These are phyloP conservation scores for Edolisoma coerulescens DNA, from an alignment of 2,113 vertebrate genomes.

Conservation along the genomic window DNA sequence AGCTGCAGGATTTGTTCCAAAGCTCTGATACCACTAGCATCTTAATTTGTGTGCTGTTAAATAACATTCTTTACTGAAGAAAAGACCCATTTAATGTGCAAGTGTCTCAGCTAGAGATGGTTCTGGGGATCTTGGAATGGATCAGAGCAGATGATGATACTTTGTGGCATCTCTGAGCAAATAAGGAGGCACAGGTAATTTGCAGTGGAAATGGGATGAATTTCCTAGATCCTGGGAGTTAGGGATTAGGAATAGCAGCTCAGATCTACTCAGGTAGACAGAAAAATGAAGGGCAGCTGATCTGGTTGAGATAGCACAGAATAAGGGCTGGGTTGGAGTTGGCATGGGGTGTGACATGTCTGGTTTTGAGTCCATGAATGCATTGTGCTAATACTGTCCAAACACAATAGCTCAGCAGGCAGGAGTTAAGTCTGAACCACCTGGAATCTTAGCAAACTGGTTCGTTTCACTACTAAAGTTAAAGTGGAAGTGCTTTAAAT, in stretches of 20 bases:
- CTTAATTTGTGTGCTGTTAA: neutral
- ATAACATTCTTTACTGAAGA: neutral
- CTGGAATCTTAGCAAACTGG: neutral
- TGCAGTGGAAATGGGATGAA: neutral
- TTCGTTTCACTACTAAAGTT: neutral
- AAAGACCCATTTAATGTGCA: neutral
- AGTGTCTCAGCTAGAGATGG: neutral
- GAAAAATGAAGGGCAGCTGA: neutral
- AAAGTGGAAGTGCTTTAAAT: neutral
- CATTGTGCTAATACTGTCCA: neutral
- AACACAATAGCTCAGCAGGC: neutral
- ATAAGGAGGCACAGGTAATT: neutral
- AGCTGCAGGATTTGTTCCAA: neutral
- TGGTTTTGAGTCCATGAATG: neutral
- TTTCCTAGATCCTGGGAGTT: neutral
- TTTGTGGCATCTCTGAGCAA: neutral
- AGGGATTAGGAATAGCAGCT: neutral
- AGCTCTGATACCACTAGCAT: neutral
- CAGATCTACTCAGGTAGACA: neutral
- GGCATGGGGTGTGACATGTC: rapidly evolving
- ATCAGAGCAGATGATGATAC: neutral
- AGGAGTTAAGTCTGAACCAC: neutral
- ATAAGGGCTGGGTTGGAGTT: neutral
- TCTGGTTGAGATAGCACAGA: neutral
- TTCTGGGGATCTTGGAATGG: neutral